A percentile compares a stretch with the other conserved stretches of the same genome.
Conservation (phyloP, 2,797 vertebrate species). For the Xenentodon cancila region DNA sequence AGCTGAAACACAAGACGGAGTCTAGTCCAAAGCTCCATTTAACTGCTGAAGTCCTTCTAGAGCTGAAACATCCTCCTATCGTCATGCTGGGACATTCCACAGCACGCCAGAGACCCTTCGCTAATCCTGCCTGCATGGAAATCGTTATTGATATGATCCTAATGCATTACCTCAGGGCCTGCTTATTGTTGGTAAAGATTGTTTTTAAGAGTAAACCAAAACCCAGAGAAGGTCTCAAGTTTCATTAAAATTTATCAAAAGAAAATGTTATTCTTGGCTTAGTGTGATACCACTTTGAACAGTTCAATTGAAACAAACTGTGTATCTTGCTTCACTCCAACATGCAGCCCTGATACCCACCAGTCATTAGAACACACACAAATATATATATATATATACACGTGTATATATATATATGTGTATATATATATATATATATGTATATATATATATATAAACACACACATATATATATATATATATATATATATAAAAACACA, state of each 20-base stretch:
- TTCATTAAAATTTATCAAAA: constrained; percentile 84
- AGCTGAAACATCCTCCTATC: constrained; percentile 79
- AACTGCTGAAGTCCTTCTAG: constrained; percentile 74
- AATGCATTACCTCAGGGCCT: constrained; percentile 83
- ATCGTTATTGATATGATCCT: constrained; percentile 84
- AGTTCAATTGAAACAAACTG: constrained; percentile 76
- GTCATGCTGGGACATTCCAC: constrained; percentile 78
- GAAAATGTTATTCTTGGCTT: constrained; percentile 87
- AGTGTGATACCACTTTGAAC: constrained; percentile 76
- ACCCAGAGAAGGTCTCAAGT: constrained; percentile 76
- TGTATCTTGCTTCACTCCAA: constrained; percentile 48
- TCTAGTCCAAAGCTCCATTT: constrained; percentile 74
- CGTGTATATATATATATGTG: too few relatives aligned
- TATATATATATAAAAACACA: too few relatives aligned
- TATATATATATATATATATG: too few relatives aligned
- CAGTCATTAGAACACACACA: constrained; percentile 39
- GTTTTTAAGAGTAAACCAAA: constrained; percentile 85
- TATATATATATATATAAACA: too few relatives aligned
- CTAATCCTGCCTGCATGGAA: constrained; percentile 84
- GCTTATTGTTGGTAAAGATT: constrained; percentile 85
- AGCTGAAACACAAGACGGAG: constrained; percentile 75
- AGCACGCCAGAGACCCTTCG: constrained; percentile 74
- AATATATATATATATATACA: background rate
- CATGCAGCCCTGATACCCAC: constrained; percentile 48
- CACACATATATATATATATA: too few relatives aligned